Base-by-base conservation (phyloP, 2,888 invertebrate species). In the Cephus rjabovi region DNA sequence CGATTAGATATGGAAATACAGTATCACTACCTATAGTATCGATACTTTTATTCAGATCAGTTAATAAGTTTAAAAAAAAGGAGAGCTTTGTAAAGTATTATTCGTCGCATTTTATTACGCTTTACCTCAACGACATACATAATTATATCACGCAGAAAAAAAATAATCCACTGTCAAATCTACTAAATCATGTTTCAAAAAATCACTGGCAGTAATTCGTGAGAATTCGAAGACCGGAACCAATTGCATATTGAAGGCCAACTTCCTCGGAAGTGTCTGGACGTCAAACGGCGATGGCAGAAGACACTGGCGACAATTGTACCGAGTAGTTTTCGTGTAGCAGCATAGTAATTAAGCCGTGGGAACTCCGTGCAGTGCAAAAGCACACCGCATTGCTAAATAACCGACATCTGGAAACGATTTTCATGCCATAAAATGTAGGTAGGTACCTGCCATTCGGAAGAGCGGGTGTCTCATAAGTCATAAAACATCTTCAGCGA, bases 401-500 rank as follows among this genome's bases (percentile, higher is more conserved):
- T 81, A 81, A 82, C 85, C 81, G 78, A 89, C 89, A 89, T 89
- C 89, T 89, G 89, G 89, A 88, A 88, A 83, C 85, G 85, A 89
- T 89, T 89, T 89, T 83, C 87, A 77, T 84, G 87, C 82, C 83
- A 84, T 89, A 89, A 89, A 89, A 86, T 83, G 79, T 81, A 76
- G 56, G 78, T 79, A 76, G 81, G 84, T 83, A 86, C 87, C n/a
- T 31, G 34, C 33, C 35, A 34, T 15, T n/a, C 15, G 34, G 6
- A 74, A 33, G 33, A 34, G n/a, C 33, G 34, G 11, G 11, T 34
- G 35, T 74, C 40, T 40, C 40, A 15, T 40, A 15, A 40, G 40
- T 74, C 74, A 34, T 31, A 35, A 34, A n/a, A 35, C 33, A 34
- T 15, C 74, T 33, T 33, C 71, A 71, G 33, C 30, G 74, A 74